These are phyloP conservation scores for Prosopocoilus inquinatus DNA, from an alignment of 2,888 invertebrate genomes.

Conservation along the genomic window DNA sequence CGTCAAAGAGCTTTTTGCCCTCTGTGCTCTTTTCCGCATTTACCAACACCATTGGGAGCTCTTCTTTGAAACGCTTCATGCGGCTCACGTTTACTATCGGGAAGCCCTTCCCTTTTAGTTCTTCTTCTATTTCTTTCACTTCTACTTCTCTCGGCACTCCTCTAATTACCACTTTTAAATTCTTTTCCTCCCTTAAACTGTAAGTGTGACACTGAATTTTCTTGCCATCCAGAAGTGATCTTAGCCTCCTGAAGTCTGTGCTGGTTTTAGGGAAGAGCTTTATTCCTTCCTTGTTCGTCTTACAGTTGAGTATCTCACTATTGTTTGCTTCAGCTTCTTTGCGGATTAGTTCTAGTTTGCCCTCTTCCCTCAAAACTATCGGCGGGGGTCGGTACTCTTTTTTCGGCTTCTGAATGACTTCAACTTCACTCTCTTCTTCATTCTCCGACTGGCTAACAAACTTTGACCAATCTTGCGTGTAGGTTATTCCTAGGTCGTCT, in stretches of 20 bases:
- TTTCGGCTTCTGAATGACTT: no score
- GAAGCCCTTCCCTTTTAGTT: background rate
- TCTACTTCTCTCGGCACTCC: background rate
- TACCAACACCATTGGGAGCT: background rate
- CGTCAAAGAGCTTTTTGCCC: background rate
- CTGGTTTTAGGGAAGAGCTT: background rate
- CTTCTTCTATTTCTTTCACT: background rate
- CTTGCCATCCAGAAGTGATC: background rate
- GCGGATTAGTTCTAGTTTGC: no score
- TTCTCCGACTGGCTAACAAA: no score
- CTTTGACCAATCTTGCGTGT: no score
- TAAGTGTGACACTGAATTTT: constrained; percentile 2
- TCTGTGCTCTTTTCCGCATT: background rate
- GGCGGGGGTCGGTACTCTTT: no score
- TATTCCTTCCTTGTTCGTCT: background rate
- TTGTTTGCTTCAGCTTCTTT: no score
- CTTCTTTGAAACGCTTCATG: background rate
- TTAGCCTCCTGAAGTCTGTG: constrained; percentile 32
- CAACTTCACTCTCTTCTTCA: no score
- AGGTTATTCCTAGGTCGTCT: no score
- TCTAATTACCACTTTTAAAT: background rate
- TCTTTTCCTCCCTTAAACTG: background rate
- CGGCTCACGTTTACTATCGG: background rate
- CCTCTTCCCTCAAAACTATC: no score
- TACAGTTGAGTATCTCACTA: no score